phyloP scores from a whole-genome alignment of 2,888 invertebrate species.

The Hyppa rectilinea region DNA sequence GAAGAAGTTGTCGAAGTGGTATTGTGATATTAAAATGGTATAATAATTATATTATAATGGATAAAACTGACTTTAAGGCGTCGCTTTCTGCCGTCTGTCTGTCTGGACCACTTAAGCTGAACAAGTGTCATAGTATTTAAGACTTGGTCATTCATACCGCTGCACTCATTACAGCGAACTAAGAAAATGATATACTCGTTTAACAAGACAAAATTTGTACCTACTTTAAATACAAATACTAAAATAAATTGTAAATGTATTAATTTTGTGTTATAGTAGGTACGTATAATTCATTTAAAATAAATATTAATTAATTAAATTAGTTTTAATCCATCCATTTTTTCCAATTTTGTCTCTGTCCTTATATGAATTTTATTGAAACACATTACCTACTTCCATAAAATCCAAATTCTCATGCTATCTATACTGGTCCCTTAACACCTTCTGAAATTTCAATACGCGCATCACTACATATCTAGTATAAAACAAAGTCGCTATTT shows the following conservation, averaged over 20 bases:
- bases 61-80: conserved; percentile 41
- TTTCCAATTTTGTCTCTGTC: no score
- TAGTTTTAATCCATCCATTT: no score
- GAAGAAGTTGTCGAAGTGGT: conserved; percentile 25
- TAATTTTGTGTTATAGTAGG: no score
- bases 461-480: no score
- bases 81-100: conserved; percentile 32
- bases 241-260: no score
- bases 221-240: no score
- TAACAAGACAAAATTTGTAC: no score
- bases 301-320: no score
- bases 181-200: neutral
- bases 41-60: no score
- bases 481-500: no score
- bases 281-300: no score
- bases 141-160: conserved; percentile 34
- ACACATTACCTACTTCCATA: neutral
- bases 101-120: conserved; percentile 42
- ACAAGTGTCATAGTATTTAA: conserved; percentile 54
- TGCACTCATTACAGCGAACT: neutral
- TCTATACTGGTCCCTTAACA: neutral
- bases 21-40: conserved; percentile 61
- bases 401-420: neutral
- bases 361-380: no score
- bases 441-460: neutral